phyloP scores from a whole-genome alignment of 1,140 invertebrate genomes.

The Conopomorpha cramerella region DNA sequence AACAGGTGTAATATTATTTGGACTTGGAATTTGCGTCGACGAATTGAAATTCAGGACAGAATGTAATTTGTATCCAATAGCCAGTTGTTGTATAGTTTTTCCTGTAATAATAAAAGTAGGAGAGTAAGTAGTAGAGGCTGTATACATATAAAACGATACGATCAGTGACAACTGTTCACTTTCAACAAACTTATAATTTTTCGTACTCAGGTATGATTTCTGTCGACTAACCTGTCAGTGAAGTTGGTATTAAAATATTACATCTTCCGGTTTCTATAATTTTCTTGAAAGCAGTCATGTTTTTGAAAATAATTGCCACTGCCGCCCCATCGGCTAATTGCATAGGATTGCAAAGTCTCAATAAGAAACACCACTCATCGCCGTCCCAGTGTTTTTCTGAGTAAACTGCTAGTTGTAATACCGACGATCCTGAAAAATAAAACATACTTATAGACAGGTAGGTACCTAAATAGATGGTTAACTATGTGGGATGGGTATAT shows the following conservation, averaged over 20 bases:
- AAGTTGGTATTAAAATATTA: conserved; percentile 41
- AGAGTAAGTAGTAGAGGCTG: background rate
- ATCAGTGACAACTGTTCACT: no score
- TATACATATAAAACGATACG: no score
- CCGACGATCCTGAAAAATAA: conserved; percentile 34
- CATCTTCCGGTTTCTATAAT: conserved; percentile 40
- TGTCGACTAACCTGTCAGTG: conserved; percentile 38
- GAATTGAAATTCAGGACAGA: conserved; percentile 23
- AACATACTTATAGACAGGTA: background rate
- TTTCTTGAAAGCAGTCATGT: conserved; percentile 29
- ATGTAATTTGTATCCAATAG: conserved; percentile 40
- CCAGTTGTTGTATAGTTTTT: conserved; percentile 38
- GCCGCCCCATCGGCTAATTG: conserved; percentile 47
- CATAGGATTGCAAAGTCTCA: conserved; percentile 44
- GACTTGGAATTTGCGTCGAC: conserved; percentile 6
- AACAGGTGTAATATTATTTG: conserved; percentile 5
- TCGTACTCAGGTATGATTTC: no score
- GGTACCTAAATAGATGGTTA: background rate
- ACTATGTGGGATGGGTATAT: no score
- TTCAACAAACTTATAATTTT: no score
- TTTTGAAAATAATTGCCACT: conserved; percentile 43
- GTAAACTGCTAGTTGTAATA: conserved; percentile 47
- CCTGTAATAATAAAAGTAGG: conserved; percentile 14
- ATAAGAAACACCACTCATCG: conserved; percentile 32
- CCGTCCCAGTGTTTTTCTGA: conserved; percentile 33